These are phyloP conservation scores for Trypoxylon attenuatum DNA, from an alignment of 2,888 invertebrate genomes.

Conservation along the genomic window DNA sequence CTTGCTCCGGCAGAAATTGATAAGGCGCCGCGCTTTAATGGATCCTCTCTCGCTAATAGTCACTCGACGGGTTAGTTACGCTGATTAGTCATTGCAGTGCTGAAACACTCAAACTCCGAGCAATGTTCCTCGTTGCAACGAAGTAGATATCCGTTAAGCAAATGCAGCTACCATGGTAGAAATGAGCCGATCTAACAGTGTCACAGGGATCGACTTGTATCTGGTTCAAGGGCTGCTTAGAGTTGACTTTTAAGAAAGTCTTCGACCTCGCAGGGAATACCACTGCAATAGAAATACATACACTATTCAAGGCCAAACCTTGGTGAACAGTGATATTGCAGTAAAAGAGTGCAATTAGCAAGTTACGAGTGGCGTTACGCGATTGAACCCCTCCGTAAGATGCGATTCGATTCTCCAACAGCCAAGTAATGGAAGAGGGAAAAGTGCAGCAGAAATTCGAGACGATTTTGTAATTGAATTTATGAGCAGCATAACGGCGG, in stretches of 20 bases:
- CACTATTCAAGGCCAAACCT: not conserved
- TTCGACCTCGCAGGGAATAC: conserved; percentile 9
- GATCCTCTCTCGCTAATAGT: conserved; percentile 1
- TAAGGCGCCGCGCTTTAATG: conserved; percentile 1
- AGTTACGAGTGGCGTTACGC: too few species aligned
- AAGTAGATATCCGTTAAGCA: conserved; percentile 13
- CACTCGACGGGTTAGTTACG: not conserved
- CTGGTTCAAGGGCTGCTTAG: conserved; percentile 38
- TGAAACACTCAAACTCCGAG: not conserved
- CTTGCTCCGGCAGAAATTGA: not conserved
- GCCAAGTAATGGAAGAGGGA: too few species aligned
- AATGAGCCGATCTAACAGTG: conserved; percentile 22
- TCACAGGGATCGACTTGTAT: conserved; percentile 28
- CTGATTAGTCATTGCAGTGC: not conserved
- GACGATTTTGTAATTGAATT: too few species aligned
- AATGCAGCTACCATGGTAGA: conserved; percentile 25
- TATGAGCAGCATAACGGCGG: too few species aligned
- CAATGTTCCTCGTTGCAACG: too few species aligned
- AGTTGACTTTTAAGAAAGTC: conserved; percentile 31
- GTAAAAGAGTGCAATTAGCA: not conserved
- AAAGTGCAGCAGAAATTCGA: too few species aligned
- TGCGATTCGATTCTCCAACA: too few species aligned
- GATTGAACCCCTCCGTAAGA: too few species aligned
- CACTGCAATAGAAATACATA: not conserved
- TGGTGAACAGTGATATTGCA: not conserved